Evolutionary conservation across 2,797 vertebrate genomes (phyloP), one percentile per base, ranked within the genome.

Genomic region (Pangasius mekongensis): DNA sequence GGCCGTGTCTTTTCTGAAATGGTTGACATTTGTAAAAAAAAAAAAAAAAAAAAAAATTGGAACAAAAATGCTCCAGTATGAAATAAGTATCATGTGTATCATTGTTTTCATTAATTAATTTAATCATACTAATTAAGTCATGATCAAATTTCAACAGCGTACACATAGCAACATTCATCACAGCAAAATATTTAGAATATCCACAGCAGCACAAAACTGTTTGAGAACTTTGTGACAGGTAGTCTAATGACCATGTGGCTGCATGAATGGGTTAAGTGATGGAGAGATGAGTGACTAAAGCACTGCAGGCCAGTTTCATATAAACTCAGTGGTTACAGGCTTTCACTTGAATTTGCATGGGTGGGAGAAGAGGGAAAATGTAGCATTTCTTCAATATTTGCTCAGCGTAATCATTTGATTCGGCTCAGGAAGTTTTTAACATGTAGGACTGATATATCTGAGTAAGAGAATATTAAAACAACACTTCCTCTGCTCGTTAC

Each of bases 401-500:
- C 30, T 80, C 36, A 58, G 73, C 49, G 4, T 87, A 85, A 82
- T 71, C 20, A 64, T 90, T 90, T 90, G 60, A 89, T 33, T 91
- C 87, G 60, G 89, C 86, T 86, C 80, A 81, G 76, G 89, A 80
- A 62, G 80, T 84, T 58, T 85, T 85, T 52, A 69, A 87, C 84
- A 56, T 36, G 80, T 66, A 88, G 87, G 91, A 90, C 89, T 91
- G 92, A 94, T 92, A 85, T 86, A 93, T 91, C 91, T 86, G 89
- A 84, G 87, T 86, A 84, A 74, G 86, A 89, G 87, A 64, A 89
- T 88, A 90, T 92, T 90, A 92, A 91, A 93, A 92, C 64, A 64
- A 64, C 86, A 83, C 89, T 92, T 93, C 92, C 91, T 89, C 66
- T 91, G 87, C 87, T 93, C 93, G 90, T 94, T 94, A 94, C 54